phyloP scores from a whole-genome alignment of 1,140 invertebrate genomes.

The Scaptomyza hsui region DNA sequence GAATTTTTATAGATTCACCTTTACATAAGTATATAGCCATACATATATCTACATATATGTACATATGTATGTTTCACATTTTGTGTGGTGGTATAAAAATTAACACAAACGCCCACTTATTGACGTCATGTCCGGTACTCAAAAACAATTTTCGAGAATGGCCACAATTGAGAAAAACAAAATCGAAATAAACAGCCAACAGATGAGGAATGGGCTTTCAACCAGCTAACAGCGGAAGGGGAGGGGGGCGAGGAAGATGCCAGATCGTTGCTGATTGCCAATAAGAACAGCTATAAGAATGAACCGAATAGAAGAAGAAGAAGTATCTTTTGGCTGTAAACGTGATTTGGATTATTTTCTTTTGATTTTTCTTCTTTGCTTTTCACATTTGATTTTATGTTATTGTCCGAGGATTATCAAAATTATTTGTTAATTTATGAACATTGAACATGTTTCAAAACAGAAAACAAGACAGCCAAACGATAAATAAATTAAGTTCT shows the following conservation, averaged over 20 bases:
- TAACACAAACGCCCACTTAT: slow-evolving; percentile 82
- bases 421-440: slow-evolving; percentile 43
- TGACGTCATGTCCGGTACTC: slow-evolving; percentile 82
- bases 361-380: slow-evolving; percentile 27
- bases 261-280: slow-evolving; percentile 58
- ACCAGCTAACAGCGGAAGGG: neutral
- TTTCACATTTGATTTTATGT: slow-evolving; percentile 27
- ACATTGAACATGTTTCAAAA: slow-evolving; percentile 2
- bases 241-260: neutral
- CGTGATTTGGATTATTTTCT: slow-evolving; percentile 49
- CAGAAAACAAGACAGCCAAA: neutral
- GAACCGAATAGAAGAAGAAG: neutral
- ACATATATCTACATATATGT: neutral
- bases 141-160: slow-evolving; percentile 83
- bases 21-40: slow-evolving; percentile 28
- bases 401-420: slow-evolving; percentile 32
- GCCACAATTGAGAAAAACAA: slow-evolving; percentile 82
- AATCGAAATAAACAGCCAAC: slow-evolving; percentile 73
- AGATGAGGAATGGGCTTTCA: slow-evolving; percentile 31
- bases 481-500: neutral
- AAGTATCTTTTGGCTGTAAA: slow-evolving; percentile 34
- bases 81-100: slow-evolving; percentile 65
- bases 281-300: slow-evolving; percentile 52
- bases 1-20: slow-evolving; percentile 36
- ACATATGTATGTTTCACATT: slow-evolving; percentile 24